Evolutionary conservation across 2,888 invertebrate species (phyloP), one percentile per base, ranked within the genome.

Genomic region (Agelastica alni): DNA sequence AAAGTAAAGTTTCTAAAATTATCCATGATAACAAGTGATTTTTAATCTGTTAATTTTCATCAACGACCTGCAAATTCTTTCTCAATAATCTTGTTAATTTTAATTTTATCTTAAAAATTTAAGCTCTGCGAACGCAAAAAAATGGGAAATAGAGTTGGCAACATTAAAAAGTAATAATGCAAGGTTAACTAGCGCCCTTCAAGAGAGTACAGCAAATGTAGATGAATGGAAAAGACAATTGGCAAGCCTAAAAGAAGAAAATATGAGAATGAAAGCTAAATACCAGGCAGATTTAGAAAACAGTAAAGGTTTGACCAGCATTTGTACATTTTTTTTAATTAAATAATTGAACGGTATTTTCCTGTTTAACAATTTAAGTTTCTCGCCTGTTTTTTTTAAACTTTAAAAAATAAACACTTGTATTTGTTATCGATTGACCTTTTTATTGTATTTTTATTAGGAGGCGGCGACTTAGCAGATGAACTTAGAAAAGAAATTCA

Each of bases 151-250:
- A 32, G 97, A 98, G 78, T 80, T 98, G 64, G 90, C 93, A 41
- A 96, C 96, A 1, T 80, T 98, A 64, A 97, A 97, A 81, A 96
- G 92, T 73, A 97, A 96, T 80, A 98, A 97, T 77, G 87, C 93
- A 26, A 86, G 96, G 62, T 81, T 98, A 70, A 97, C 97, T 4
- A 93, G 94, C 67, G 96, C 97, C 12, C 82, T 97, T 53, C 96
- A 97, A 78, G 89, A 90, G 70, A 95, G 94, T 71, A 96, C 96
- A 22, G 93, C 96, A 53, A 97, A 97, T 77, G 97, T 97, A 18
- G 97, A 97, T 73, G 96, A 97, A 78, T 97, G 97, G 97, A 97
- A 97, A 77, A 85, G 95, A 59, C 96, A 97, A 76, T 82, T 97
- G 67, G 96, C 96, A 68, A 89, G 91, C 65, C 91, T 93, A 72